Evolutionary conservation across 2,888 invertebrate species (phyloP).

Genomic region (Chrysolina oricalcia): DNA sequence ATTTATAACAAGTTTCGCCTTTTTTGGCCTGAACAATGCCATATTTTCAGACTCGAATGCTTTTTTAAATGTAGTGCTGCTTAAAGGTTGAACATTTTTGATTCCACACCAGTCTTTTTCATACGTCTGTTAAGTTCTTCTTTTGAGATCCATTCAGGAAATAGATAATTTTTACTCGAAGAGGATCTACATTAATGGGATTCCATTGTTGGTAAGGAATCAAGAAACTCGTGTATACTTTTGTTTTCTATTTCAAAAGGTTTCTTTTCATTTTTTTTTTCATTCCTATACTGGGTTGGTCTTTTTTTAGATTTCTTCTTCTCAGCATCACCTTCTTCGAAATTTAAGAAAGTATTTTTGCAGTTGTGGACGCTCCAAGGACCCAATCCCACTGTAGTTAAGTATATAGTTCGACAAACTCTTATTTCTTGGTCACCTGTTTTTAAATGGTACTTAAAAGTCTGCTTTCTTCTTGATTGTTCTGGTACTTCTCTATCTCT

Average conservation of each 20-base stretch:
- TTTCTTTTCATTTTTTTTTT: conserved; percentile 25
- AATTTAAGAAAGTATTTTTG: not conserved
- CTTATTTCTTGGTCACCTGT: conserved; percentile 27
- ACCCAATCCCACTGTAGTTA: conserved; percentile 23
- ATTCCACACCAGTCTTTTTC: conserved; percentile 27
- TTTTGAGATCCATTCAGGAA: conserved; percentile 49
- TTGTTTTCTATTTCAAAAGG: conserved; percentile 26
- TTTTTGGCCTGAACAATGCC: conserved; percentile 26
- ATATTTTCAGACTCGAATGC: conserved; percentile 25
- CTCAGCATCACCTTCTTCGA: conserved; percentile 8
- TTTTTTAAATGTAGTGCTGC: conserved; percentile 25
- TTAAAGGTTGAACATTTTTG: conserved; percentile 5
- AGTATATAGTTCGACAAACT: conserved; percentile 41
- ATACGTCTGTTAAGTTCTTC: conserved; percentile 33
- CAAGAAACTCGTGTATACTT: conserved; percentile 24
- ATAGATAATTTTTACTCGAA: conserved; percentile 42
- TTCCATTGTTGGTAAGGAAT: conserved; percentile 41
- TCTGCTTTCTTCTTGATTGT: conserved; percentile 38
- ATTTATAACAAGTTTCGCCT: conserved; percentile 34
- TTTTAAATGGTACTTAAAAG: conserved; percentile 35
- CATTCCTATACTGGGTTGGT: conserved; percentile 29
- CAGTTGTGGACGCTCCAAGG: not conserved
- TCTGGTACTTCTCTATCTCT: conserved; percentile 37
- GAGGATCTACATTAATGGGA: conserved; percentile 47
- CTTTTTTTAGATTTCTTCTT: conserved; percentile 19